phyloP scores from a whole-genome alignment of 2,113 vertebrate genomes.

The Macquaria australasica region DNA sequence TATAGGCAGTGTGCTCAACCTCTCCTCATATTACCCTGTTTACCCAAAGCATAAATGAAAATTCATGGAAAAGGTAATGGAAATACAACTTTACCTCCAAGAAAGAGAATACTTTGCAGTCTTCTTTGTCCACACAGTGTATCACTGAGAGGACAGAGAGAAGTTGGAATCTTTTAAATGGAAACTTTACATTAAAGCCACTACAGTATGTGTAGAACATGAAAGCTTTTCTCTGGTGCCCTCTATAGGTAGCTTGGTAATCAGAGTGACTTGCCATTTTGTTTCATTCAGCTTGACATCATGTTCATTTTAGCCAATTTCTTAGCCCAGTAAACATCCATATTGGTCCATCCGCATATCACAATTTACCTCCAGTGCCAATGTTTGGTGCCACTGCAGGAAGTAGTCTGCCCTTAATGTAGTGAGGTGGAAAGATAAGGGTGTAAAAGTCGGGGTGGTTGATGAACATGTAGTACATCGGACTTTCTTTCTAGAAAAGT shows the following conservation, averaged over 20 bases:
- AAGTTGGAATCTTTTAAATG: not conserved
- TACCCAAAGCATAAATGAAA: not conserved
- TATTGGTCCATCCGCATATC: not conserved
- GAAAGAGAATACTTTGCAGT: not conserved
- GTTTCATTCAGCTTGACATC: not conserved
- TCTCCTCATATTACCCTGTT: not conserved
- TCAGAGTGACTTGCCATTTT: constrained; percentile 4
- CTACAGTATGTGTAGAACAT: not conserved
- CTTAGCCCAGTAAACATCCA: not conserved
- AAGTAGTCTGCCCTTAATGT: not conserved
- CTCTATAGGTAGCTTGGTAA: not conserved
- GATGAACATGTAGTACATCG: not conserved
- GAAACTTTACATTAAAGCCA: not conserved
- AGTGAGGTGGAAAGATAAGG: not conserved
- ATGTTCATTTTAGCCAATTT: not conserved
- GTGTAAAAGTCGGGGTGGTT: not conserved
- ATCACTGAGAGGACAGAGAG: not conserved
- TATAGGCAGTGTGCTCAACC: not conserved
- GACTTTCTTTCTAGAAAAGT: not conserved
- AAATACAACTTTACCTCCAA: not conserved
- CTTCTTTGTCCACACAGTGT: not conserved
- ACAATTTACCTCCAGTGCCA: not conserved
- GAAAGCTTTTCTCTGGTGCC: not conserved
- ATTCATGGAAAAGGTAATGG: not conserved
- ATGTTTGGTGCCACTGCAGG: not conserved